These are phyloP conservation scores for Polydrusus cervinus DNA, from an alignment of 2,888 invertebrate genomes.

Conservation along the genomic window DNA sequence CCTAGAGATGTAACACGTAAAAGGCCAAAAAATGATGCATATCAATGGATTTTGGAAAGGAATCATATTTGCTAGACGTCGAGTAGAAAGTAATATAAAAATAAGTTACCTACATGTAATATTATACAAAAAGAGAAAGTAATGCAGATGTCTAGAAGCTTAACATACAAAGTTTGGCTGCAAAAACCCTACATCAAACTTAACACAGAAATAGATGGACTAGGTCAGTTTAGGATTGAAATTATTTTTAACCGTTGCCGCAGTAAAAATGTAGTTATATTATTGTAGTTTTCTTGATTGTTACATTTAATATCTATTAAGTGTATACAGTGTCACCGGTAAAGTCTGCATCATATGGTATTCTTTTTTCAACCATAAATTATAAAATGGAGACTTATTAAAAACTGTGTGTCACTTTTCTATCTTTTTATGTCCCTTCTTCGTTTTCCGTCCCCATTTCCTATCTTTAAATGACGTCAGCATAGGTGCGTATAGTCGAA, in stretches of 20 bases:
- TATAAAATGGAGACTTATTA: too few relatives aligned
- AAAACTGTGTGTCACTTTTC: too few relatives aligned
- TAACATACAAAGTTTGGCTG: neutral
- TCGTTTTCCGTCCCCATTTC: too few relatives aligned
- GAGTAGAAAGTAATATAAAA: neutral
- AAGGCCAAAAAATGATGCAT: too few relatives aligned
- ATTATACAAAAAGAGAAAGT: constrained; percentile 1
- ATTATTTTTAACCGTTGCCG: neutral
- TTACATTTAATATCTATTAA: too few relatives aligned
- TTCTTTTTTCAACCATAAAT: too few relatives aligned
- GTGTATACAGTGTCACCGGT: too few relatives aligned
- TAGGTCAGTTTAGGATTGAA: neutral
- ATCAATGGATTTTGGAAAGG: neutral
- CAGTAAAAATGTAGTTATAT: neutral
- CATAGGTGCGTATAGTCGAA: too few relatives aligned
- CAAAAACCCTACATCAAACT: neutral
- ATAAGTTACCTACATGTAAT: neutral
- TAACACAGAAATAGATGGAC: neutral
- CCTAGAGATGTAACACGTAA: too few relatives aligned
- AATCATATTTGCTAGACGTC: neutral
- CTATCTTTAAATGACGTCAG: too few relatives aligned
- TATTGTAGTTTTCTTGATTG: neutral
- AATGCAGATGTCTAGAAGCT: neutral
- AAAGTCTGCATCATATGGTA: too few relatives aligned
- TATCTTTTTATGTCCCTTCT: too few relatives aligned